Conservation (phyloP, 1,140 invertebrate genomes). For the Conus ventricosus region DNA sequence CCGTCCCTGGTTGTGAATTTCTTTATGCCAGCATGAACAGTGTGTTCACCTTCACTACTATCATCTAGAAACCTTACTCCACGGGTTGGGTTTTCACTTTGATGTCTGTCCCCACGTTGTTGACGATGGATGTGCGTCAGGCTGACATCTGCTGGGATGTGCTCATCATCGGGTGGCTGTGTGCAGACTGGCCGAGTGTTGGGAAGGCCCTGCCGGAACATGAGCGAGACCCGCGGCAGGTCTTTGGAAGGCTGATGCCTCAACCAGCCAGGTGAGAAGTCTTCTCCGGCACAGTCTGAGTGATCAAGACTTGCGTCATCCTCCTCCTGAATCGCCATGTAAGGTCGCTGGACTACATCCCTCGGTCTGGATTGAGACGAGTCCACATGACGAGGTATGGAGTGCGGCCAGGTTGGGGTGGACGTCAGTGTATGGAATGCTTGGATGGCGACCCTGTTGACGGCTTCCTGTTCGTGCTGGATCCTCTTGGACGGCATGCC, state of each 20-base stretch:
- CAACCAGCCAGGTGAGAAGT: not conserved
- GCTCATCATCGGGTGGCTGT: not conserved
- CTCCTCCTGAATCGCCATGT: not conserved
- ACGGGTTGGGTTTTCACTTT: not conserved
- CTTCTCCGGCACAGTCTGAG: not conserved
- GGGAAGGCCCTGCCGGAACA: not conserved
- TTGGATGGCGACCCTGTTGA: constrained; percentile 63
- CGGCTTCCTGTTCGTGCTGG: constrained; percentile 46
- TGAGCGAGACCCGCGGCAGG: constrained; percentile 27
- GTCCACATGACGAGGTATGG: not conserved
- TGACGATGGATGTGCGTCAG: not conserved
- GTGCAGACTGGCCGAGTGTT: too few relatives aligned
- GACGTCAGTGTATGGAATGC: constrained; percentile 65
- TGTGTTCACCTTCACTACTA: too few relatives aligned
- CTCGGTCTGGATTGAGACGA: not conserved
- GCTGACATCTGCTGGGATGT: not conserved
- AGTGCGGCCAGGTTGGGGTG: not conserved
- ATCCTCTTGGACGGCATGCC: constrained; percentile 60
- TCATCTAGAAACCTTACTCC: not conserved
- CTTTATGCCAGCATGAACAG: too few relatives aligned
- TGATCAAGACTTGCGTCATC: not conserved
- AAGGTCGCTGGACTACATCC: too few relatives aligned
- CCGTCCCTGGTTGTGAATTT: too few relatives aligned
- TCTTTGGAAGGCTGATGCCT: constrained; percentile 11
- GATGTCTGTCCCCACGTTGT: not conserved